A percentile compares a stretch with the other conserved stretches of the same genome.
Conservation (phyloP, 2,888 invertebrate genomes). For the Spodoptera littoralis region DNA sequence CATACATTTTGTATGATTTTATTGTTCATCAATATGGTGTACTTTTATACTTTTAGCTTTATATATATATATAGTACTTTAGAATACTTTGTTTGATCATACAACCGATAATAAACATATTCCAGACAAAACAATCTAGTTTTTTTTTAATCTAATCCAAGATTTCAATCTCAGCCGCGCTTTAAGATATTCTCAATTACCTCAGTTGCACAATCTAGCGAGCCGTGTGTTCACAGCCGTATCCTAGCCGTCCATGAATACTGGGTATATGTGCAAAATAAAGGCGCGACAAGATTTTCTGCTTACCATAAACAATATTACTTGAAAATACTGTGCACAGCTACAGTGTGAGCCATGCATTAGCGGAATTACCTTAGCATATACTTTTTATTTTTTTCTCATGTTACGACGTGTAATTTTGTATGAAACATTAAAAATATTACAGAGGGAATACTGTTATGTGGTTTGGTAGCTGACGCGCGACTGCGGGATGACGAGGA, state of each 20-base stretch:
- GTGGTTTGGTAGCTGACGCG: neutral
- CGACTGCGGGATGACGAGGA: too few relatives aligned
- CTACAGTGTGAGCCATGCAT: conserved; percentile 42
- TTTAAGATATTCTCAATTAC: neutral
- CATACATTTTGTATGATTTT: too few relatives aligned
- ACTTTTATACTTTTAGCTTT: too few relatives aligned
- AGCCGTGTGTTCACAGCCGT: conserved; percentile 32
- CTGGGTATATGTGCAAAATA: conserved; percentile 65
- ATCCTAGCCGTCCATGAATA: conserved; percentile 55
- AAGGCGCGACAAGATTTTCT: conserved; percentile 83
- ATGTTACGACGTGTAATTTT: conserved; percentile 37
- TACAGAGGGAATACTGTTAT: conserved; percentile 5
- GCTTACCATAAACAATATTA: conserved; percentile 86
- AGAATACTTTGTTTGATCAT: too few relatives aligned
- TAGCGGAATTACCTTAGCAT: conserved; percentile 51
- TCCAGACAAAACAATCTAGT: too few relatives aligned
- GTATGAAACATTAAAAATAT: conserved; percentile 37
- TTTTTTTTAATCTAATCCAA: too few relatives aligned
- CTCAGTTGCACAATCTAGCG: conserved; percentile 6
- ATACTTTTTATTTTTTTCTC: conserved; percentile 32
- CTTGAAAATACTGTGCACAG: conserved; percentile 67
- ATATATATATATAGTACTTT: too few relatives aligned
- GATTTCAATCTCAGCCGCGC: too few relatives aligned
- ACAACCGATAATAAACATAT: too few relatives aligned
- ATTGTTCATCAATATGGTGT: too few relatives aligned